Base-by-base conservation (phyloP, 2,797 vertebrate genomes). In the Momotus momota region DNA sequence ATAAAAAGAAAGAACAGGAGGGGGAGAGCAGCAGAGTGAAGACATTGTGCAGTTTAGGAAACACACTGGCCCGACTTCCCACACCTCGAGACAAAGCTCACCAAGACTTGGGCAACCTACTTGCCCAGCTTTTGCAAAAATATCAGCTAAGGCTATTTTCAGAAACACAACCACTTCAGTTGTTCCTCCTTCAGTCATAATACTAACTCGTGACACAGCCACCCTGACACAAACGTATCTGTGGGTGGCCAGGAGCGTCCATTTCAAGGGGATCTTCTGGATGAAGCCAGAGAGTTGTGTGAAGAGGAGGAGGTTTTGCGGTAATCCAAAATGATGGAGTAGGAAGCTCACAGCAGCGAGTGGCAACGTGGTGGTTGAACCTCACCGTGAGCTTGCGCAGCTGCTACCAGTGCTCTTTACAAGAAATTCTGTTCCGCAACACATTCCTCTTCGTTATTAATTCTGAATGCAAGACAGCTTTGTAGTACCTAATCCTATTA, bases 401-500 rank as follows among this genome's bases (percentile, higher is more conserved):
- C 78, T 84, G 86, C 74, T 58, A 69, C 52, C 90, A 41, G 60
- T 0, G 0, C 55, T 81, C 70, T 62, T 29, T 27, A 52, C 66
- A 69, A 62, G 91, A 55, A 86, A 90, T 83, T 55, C 94, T 81
- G 55, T 33, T 94, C 85, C 77, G 70, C 49, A 61, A 20, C n/a
- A 61, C 62, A 29, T 31, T 81, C 52, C 62, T 45, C 58, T 70
- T 77, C 66, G 86, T 75, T 88, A 73, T 8, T 69, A 81, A 91
- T 91, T 94, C 2, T 75, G 74, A 95, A 93, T 83, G 73, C 91
- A 79, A 77, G 48, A 79, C 51, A 75, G 91, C 85, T 96, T 90
- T 86, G 90, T 84, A 94, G 70, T 66, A 84, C 51, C 69, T 94
- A 95, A 94, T 94, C 94, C 95, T 73, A 70, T 95, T 88, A 93